These are phyloP conservation scores for Cremastobaeus sp. DNA, from an alignment of 2,888 invertebrate species.

Conservation along the genomic window DNA sequence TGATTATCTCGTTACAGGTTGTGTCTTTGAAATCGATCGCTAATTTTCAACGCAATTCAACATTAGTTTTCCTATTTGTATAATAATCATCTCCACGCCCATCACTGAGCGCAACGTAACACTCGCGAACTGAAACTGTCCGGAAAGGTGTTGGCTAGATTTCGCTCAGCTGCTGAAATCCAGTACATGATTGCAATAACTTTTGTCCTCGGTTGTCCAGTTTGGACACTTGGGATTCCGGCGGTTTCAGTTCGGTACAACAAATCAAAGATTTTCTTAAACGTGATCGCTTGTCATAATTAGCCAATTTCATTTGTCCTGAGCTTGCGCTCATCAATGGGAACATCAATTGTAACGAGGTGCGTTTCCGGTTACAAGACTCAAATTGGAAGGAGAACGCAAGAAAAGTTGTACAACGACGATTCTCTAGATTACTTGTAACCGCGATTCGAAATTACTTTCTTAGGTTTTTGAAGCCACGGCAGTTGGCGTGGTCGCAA, in stretches of 20 bases:
- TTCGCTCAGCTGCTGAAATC: no score
- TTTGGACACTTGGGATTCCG: no score
- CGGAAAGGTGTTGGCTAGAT: conserved; percentile 13
- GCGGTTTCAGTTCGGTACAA: conserved; percentile 35
- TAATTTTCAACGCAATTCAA: conserved; percentile 10
- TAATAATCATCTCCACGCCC: conserved; percentile 17
- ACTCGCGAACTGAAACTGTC: conserved; percentile 35
- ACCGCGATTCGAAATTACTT: conserved; percentile 6
- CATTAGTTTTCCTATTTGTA: neutral
- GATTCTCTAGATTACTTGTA: conserved; percentile 16
- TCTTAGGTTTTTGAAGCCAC: conserved; percentile 44
- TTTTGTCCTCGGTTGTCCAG: neutral
- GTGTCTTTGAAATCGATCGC: neutral
- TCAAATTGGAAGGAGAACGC: neutral
- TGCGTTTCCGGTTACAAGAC: conserved; percentile 6
- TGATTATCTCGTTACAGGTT: conserved; percentile 21
- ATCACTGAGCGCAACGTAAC: conserved; percentile 52
- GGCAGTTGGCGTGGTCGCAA: no score
- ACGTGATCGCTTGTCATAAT: conserved; percentile 26
- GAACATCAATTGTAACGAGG: neutral
- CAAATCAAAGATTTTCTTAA: conserved; percentile 21
- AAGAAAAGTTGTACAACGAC: conserved; percentile 20
- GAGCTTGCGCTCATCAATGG: neutral
- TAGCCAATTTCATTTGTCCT: conserved; percentile 47
- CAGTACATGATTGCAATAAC: neutral